phyloP scores from a whole-genome alignment of 2,113 vertebrate genomes.

The Nothobranchius furzeri region DNA sequence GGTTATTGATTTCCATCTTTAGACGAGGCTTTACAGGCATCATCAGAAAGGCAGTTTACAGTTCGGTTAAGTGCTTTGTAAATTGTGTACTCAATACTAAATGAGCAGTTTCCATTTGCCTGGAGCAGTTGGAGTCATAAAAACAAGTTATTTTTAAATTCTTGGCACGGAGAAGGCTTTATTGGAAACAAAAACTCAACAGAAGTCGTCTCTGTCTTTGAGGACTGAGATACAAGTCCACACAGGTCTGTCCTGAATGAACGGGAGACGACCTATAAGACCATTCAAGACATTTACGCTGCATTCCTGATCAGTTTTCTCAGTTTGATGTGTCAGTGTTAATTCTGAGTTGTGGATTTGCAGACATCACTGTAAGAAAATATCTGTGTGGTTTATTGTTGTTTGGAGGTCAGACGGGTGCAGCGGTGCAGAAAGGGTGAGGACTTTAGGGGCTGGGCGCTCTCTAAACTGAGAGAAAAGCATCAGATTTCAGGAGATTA shows the following conservation, averaged over 20 bases:
- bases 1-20: conserved; percentile 71
- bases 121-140: conserved; percentile 55
- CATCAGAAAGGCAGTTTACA: conserved; percentile 70
- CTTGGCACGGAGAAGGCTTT: conserved; percentile 39
- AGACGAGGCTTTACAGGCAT: conserved; percentile 58
- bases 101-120: conserved; percentile 70
- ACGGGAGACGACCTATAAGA: background rate
- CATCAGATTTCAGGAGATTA: conserved; percentile 52
- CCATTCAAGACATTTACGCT: conserved; percentile 16
- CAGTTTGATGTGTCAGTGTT: no score
- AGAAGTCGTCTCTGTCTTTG: conserved; percentile 10
- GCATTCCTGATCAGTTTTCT: background rate
- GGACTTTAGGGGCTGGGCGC: no score
- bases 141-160: conserved; percentile 72
- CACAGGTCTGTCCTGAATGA: no score
- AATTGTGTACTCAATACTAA: conserved; percentile 68
- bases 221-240: conserved; percentile 7
- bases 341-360: background rate
- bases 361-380: background rate
- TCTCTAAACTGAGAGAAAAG: background rate
- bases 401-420: background rate
- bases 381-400: background rate
- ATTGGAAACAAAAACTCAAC: conserved; percentile 38
- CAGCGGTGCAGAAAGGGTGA: no score
- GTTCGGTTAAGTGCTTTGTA: conserved; percentile 78